These are phyloP conservation scores for Tiliacea citrago DNA, from an alignment of 2,888 invertebrate genomes.

Conservation along the genomic window DNA sequence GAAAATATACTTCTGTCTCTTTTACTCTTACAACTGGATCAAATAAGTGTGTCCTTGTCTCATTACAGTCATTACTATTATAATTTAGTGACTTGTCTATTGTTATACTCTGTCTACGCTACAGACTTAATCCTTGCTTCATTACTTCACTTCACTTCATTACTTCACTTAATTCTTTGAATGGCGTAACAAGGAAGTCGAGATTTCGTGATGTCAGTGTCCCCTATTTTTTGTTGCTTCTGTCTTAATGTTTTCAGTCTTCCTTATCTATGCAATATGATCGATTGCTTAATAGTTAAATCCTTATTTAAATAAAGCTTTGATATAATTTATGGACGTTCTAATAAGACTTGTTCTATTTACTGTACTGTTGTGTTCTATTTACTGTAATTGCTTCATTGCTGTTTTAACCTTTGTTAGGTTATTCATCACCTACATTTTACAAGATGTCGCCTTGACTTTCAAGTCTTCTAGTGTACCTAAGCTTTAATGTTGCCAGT, in stretches of 20 bases:
- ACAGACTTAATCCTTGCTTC: slow-evolving; percentile 46
- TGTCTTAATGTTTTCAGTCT: slow-evolving; percentile 29
- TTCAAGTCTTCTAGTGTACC: neutral
- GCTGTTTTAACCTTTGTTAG: neutral
- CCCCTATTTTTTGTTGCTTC: slow-evolving; percentile 23
- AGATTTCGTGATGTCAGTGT: slow-evolving; percentile 20
- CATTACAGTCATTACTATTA: neutral
- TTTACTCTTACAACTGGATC: neutral
- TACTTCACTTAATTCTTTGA: too few relatives aligned
- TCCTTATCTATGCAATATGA: slow-evolving; percentile 8
- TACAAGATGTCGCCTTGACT: neutral
- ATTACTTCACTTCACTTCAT: too few relatives aligned
- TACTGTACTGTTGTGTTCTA: neutral
- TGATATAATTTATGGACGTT: neutral
- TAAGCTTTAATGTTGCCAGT: neutral
- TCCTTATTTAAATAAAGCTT: slow-evolving; percentile 17
- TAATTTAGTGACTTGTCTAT: neutral
- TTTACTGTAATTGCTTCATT: slow-evolving; percentile 17
- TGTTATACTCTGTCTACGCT: neutral
- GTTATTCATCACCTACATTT: neutral
- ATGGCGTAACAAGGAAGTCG: slow-evolving; percentile 50
- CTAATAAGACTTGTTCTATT: slow-evolving; percentile 1
- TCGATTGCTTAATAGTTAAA: slow-evolving; percentile 23
- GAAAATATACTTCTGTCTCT: neutral
- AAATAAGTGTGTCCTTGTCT: neutral